Evolutionary conservation across 2,113 vertebrate genomes (phyloP).

Genomic region (Macquaria australasica): DNA sequence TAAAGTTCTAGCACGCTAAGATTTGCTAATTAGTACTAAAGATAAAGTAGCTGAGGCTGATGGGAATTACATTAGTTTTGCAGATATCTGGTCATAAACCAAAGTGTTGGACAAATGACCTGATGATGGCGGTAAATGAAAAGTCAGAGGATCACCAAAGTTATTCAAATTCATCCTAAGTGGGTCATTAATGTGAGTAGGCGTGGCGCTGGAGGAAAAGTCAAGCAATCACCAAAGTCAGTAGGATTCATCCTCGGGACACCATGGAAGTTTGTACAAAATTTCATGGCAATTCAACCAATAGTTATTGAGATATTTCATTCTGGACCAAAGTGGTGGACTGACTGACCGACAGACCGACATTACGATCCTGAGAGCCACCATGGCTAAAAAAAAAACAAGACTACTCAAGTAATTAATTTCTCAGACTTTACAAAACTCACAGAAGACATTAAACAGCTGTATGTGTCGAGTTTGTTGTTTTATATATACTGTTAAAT

Average conservation of each 20-base stretch:
- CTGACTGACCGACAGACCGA: neutral
- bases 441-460: neutral
- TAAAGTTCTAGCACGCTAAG: neutral
- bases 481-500: too few relatives aligned
- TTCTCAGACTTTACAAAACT: slow-evolving; percentile 1
- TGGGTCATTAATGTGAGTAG: too few relatives aligned
- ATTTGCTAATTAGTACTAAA: neutral
- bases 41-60: neutral
- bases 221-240: neutral
- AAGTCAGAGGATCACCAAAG: too few relatives aligned
- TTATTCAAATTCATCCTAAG: too few relatives aligned
- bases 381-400: neutral
- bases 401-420: neutral
- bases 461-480: neutral
- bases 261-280: neutral
- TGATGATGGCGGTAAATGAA: neutral
- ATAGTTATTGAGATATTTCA: neutral
- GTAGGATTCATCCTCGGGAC: neutral
- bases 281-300: neutral
- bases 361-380: neutral
- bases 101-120: neutral
- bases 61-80: neutral
- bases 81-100: neutral
- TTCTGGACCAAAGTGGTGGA: neutral
- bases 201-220: neutral